Base-by-base conservation (phyloP, 53 echinoderm and acorn worm genomes). In the Echinometra lucunter region DNA sequence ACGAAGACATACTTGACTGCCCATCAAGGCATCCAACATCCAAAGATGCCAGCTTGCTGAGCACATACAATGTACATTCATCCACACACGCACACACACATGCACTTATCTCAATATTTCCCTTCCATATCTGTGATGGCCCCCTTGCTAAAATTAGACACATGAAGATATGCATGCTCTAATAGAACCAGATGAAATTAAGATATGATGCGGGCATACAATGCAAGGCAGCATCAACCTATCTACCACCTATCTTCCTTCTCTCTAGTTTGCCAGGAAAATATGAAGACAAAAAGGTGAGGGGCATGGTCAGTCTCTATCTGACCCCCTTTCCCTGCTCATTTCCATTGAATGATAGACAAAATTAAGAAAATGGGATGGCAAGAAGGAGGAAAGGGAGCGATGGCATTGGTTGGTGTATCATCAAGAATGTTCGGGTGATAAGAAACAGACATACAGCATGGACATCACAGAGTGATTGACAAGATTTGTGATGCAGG, bases 161-260 rank as follows among this genome's bases (percentile, higher is more conserved):
- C 93, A 92, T 81, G 80, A 49, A 92, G 93, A 78, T 91, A 91
- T 92, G 75, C 93, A 78, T 58, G 93, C 80, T 23, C 80, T 92
- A 92, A 92, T 92, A 92, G 93, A 80, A 74, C 93, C 80, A 92
- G 93, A 92, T 78, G 93, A 92, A 92, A 92, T 92, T 74, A 92
- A 78, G 93, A 78, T 92, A 74, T 92, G 93, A 92, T 75, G 93
- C 81, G 30, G 45, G 40, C 57, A 42, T 81, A 92, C 93, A 92
- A 92, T 92, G 66, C 70, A 6, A 66, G 47, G 91, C 44, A 45
- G n/a, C 11, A n/a, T 19, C 38, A 27, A 74, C 78, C 57, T 47
- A 23, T 92, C 37, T 75, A 57, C 56, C n/a, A n/a, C n/a, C n/a
- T n/a, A n/a, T n/a, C n/a, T n/a, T n/a, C n/a, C n/a, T n/a, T n/a